Conservation (phyloP, 30 jellyfish, hydroid and myxozoan genomes). For the Phacellophora camtschatica region DNA sequence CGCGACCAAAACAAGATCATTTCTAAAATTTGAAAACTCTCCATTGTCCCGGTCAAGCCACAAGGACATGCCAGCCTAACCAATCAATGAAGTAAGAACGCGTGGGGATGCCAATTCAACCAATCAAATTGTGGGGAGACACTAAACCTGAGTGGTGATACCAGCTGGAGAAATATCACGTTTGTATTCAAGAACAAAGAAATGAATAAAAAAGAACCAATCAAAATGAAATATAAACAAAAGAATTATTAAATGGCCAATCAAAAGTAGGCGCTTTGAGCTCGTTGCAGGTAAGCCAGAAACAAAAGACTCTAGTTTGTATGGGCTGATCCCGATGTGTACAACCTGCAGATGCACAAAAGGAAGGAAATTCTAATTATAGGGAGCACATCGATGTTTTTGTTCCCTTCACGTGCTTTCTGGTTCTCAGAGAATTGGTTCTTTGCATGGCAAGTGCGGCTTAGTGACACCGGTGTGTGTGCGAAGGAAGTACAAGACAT, state of each 20-base stretch:
- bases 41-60: conserved; percentile 70
- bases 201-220: too few relatives aligned
- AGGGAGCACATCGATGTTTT: conserved; percentile 58
- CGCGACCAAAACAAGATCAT: conserved; percentile 78
- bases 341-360: conserved; percentile 65
- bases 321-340: conserved; percentile 60
- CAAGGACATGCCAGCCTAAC: conserved; percentile 61
- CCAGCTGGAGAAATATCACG: too few relatives aligned
- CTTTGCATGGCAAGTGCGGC: conserved; percentile 27
- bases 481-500: too few relatives aligned
- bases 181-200: too few relatives aligned
- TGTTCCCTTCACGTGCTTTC: conserved; percentile 74
- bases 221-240: too few relatives aligned
- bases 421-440: conserved; percentile 32
- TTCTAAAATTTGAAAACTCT: conserved; percentile 72
- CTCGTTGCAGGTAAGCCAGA: conserved; percentile 49
- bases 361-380: conserved; percentile 29
- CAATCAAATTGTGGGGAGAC: conserved; percentile 16
- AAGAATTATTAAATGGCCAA: too few relatives aligned
- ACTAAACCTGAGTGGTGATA: background rate
- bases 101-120: background rate
- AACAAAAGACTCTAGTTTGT: conserved; percentile 45
- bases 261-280: too few relatives aligned
- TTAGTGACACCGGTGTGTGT: conserved; percentile 7
- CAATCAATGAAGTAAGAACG: conserved; percentile 12